Evolutionary conservation across 2,113 vertebrate genomes (phyloP).

Genomic region (Holacanthus passer): DNA sequence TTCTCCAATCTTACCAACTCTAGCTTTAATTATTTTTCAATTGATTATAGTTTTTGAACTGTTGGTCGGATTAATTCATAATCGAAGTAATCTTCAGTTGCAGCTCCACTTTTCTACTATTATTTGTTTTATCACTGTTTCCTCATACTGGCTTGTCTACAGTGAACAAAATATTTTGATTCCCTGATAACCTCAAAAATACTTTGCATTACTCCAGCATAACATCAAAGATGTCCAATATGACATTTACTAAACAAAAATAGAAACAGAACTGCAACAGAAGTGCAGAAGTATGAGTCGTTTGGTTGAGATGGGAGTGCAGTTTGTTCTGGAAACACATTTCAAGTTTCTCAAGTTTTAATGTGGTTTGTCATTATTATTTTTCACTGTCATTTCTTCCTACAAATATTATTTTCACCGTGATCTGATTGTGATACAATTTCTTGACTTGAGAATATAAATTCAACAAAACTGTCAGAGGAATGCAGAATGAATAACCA

Average conservation of each 20-base stretch:
- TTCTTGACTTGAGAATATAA: slow-evolving; percentile 7
- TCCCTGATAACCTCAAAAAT: not conserved
- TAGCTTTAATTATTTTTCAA: not conserved
- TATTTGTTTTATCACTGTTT: not conserved
- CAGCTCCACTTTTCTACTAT: too few relatives aligned
- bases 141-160: not conserved
- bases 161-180: not conserved
- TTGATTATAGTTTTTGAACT: not conserved
- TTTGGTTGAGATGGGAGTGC: not conserved
- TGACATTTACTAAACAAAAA: not conserved
- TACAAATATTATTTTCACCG: not conserved
- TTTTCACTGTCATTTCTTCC: not conserved
- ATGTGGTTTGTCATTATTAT: not conserved
- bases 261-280: too few relatives aligned
- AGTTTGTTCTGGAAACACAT: not conserved
- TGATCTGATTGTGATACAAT: not conserved
- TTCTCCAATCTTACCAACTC: too few relatives aligned
- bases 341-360: not conserved
- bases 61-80: too few relatives aligned
- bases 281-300: not conserved
- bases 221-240: not conserved
- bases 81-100: too few relatives aligned
- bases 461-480: not conserved
- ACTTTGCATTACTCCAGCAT: not conserved
- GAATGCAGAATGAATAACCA: not conserved